Evolutionary conservation across 92 coral and sea anemone genomes (phyloP), one percentile per base, ranked within the genome.

Genomic region (Isaurus tuberculatus): DNA sequence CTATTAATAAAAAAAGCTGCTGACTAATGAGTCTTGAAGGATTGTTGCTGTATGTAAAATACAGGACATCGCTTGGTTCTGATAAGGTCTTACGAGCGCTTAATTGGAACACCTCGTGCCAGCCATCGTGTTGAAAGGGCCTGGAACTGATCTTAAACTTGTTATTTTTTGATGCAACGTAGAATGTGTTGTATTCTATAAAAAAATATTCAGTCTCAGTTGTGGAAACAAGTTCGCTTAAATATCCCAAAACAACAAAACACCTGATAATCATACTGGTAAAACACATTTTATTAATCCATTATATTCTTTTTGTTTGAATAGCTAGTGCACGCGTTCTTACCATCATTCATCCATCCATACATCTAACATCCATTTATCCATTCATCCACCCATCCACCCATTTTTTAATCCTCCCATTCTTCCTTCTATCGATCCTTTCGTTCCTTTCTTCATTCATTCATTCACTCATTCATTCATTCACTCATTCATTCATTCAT

Each of bases 71-170:
- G 43, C 28, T 77, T 15, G 70, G 53, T 1, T 4, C n/a, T 0
- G 82, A 77, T 23, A 77, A 40, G 13, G 82, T 57, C 69, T 58
- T 58, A 3, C 17, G 46, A 33, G 82, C 82, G 9, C 31, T 65
- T 10, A 77, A 77, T 6, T 53, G 68, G 25, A 77, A 77, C 23
- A 57, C 82, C 8, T 77, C 82, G 25, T 57, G 82, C 82, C 82
- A 77, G 68, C 82, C 82, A 22, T 77, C 82, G 27, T 77, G 82
- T 19, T 58, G 68, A 33, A 48, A 28, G 16, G 51, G 82, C 34
- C 53, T 77, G 34, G 70, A 33, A 33, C 40, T 64, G 23, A 77
- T 5, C 3, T 57, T 77, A 40, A 77, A 77, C 44, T 25, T 58
- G 51, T 55, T 70, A 25, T 58, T 57, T 14, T 17, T 22, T 33